Base-by-base conservation (phyloP, 2,888 invertebrate genomes). In the Dorcus parallelipipedus region DNA sequence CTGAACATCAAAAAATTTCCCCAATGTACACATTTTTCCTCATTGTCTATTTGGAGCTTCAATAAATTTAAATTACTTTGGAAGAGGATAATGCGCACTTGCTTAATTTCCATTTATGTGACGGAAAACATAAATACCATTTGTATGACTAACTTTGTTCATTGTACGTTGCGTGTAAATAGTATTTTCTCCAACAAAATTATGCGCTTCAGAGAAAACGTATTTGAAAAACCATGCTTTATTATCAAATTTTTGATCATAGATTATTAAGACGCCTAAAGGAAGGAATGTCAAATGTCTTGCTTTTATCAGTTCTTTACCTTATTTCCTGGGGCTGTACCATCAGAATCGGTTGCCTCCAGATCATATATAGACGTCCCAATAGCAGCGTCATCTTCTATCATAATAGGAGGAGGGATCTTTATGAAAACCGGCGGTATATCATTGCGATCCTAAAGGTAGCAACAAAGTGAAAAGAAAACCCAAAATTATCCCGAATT, bases 391-490 rank as follows among this genome's bases (percentile, higher is more conserved):
- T 92, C 89, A 70, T 93, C 94, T 68, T 92, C 91, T 9, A 95
- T 80, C 0, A 91, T 90, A 1, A 94, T 86, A 0, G 94, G 92
- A 52, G 90, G 87, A 0, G 92, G 89, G 0, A 91, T 86, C 0
- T 90, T 86, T 0, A 91, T 89, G 76, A 95, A 95, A 52, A 93
- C 88, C 5, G 95, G 95, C 0, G 93, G 87, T 66, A 93, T 89
- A 77, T 95, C 94, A 76, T 95, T 95, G 64, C 89, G 86, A 75
- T 95, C 95, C 85, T 92, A 78, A 33, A 33, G 7, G 26, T 6
- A 1, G 3, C 26, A 33, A 10, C 38, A 47, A 9, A 17, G 40
- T 41, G 33, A 20, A 56, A 26, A 52, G n/a, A 5, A 39, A 9
- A 3, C 1, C 7, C 10, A 33, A 49, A 54, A 38, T 10, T 49